These are phyloP conservation scores for Phalacrocorax carbo DNA, from an alignment of 2,113 vertebrate species.

Conservation along the genomic window DNA sequence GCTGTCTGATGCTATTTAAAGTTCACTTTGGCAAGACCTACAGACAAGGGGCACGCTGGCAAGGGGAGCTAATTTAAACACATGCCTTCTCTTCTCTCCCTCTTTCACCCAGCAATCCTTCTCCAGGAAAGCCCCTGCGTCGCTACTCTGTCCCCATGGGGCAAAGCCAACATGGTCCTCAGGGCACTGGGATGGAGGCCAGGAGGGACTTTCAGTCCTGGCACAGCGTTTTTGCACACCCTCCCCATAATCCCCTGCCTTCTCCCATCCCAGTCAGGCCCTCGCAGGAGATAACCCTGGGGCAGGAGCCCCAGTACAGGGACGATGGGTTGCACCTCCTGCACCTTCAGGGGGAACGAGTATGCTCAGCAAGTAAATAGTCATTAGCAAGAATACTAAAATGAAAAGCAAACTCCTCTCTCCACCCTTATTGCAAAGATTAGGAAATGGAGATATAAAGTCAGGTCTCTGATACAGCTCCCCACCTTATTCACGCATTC, in stretches of 20 bases:
- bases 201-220: background rate
- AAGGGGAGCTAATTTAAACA: background rate
- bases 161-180: fast-evolving
- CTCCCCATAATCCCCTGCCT: fast-evolving
- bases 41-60: fast-evolving
- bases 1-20: background rate
- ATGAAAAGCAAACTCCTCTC: background rate
- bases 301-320: background rate
- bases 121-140: background rate
- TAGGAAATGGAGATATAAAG: background rate
- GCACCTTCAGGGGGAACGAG: background rate
- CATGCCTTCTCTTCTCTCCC: background rate
- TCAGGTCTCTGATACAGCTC: background rate
- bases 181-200: background rate
- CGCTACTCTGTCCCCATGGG: fast-evolving
- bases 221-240: fast-evolving
- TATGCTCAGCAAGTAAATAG: background rate
- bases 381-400: background rate
- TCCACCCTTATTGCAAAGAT: background rate
- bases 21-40: background rate
- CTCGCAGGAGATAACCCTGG: fast-evolving
- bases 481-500: background rate
- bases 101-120: background rate
- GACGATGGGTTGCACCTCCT: fast-evolving
- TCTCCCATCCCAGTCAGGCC: background rate